A percentile compares a stretch with the other conserved stretches of the same genome.
Evolutionary conservation across 1,140 invertebrate species (phyloP).

Genomic region (Piezodorus guildinii): DNA sequence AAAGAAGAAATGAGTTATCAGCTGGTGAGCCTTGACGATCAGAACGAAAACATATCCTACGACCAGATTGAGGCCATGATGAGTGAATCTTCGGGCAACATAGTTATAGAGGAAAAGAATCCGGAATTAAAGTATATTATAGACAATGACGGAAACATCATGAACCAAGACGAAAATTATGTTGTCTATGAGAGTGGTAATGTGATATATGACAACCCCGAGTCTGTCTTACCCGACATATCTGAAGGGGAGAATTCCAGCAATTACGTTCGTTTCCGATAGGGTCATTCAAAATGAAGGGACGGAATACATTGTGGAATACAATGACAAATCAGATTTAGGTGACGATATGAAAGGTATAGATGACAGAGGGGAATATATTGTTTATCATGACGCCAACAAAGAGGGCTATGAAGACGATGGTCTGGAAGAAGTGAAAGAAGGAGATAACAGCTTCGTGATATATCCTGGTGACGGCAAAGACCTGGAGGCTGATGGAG

Average conservation of each 20-base stretch:
- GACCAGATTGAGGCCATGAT: slow-evolving; percentile 23
- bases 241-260: slow-evolving; percentile 1
- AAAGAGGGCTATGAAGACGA: background rate
- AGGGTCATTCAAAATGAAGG: slow-evolving; percentile 8
- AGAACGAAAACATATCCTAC: slow-evolving; percentile 20
- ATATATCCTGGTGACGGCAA: slow-evolving; percentile 8
- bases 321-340: slow-evolving; percentile 14
- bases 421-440: slow-evolving; percentile 27
- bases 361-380: slow-evolving; percentile 7
- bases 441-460: slow-evolving; percentile 18
- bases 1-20: slow-evolving; percentile 17
- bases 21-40: slow-evolving; percentile 16
- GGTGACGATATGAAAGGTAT: slow-evolving; percentile 16
- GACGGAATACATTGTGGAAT: slow-evolving; percentile 17
- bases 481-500: slow-evolving; percentile 7
- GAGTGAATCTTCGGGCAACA: slow-evolving; percentile 14
- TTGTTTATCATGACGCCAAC: slow-evolving; percentile 7
- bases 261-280: slow-evolving; percentile 11
- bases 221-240: slow-evolving; percentile 17
- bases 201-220: slow-evolving; percentile 22
- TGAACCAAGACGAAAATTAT: slow-evolving; percentile 25
- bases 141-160: slow-evolving; percentile 26
- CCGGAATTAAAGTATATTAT: slow-evolving; percentile 24
- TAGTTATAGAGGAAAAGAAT: slow-evolving; percentile 17
- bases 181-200: slow-evolving; percentile 24